A percentile compares a stretch with the other conserved stretches of the same genome.
Conservation (phyloP, 2,888 invertebrate genomes). For the Campaea margaritaria region DNA sequence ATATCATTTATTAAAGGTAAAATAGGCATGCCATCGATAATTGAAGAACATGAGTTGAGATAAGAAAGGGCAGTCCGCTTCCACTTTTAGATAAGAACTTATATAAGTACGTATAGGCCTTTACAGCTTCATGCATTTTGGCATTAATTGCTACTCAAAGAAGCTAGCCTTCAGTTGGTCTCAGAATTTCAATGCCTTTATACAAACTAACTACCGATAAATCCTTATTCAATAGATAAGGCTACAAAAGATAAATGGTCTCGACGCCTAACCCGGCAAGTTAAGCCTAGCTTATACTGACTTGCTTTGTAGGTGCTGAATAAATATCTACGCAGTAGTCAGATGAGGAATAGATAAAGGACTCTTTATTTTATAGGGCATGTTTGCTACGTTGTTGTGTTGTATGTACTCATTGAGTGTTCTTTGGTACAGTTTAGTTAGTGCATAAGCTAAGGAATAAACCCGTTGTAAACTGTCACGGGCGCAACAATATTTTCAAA, state of each 20-base stretch:
- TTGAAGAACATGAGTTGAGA: too few species aligned
- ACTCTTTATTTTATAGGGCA: too few species aligned
- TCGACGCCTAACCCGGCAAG: slow-evolving; percentile 34
- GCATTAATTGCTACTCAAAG: slow-evolving; percentile 12
- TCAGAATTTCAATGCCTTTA: slow-evolving; percentile 19
- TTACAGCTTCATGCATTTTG: slow-evolving; percentile 2
- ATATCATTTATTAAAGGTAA: too few species aligned
- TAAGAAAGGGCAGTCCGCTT: too few species aligned
- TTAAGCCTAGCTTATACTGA: slow-evolving; percentile 10
- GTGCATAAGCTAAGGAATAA: too few species aligned
- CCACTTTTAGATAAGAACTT: too few species aligned
- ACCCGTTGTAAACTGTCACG: too few species aligned
- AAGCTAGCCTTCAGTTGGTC: slow-evolving; percentile 8
- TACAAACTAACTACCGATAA: slow-evolving; percentile 28
- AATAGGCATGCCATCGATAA: too few species aligned
- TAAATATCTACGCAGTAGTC: not conserved
- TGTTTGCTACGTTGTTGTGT: too few species aligned
- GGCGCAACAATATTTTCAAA: too few species aligned
- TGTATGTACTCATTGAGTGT: too few species aligned
- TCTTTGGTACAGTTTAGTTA: too few species aligned
- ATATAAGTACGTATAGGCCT: not conserved
- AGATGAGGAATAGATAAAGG: not conserved
- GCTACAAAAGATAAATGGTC: slow-evolving; percentile 40
- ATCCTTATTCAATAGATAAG: slow-evolving; percentile 44
- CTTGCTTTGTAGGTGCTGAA: not conserved